A percentile compares a stretch with the other conserved stretches of the same genome.
Evolutionary conservation across 2,113 vertebrate genomes (phyloP).

Genomic region (Heloderma charlesbogerti): DNA sequence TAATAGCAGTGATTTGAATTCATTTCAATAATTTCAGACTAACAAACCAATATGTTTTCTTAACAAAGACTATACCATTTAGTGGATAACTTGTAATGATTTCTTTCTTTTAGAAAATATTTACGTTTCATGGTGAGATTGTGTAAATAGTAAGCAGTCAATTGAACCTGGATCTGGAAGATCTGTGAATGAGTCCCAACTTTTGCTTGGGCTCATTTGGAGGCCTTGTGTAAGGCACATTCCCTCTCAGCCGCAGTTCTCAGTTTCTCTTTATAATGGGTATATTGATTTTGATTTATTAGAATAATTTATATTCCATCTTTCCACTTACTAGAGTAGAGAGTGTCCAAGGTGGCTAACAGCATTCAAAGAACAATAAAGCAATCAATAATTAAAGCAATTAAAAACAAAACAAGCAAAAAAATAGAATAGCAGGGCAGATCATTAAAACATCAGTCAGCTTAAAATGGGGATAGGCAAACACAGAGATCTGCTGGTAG

Average conservation of each 20-base stretch:
- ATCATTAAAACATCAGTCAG: not conserved
- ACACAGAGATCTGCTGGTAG: not conserved
- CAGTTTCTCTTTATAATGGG: not conserved
- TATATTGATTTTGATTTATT: not conserved
- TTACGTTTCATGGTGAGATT: not conserved
- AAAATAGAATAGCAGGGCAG: not conserved
- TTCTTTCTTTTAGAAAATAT: not conserved
- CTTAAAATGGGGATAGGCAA: not conserved
- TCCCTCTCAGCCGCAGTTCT: not conserved
- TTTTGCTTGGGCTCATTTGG: not conserved
- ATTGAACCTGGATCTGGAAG: not conserved
- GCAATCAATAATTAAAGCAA: not conserved
- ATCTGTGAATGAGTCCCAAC: not conserved
- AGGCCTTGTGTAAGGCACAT: not conserved
- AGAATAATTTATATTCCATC: not conserved
- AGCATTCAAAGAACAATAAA: not conserved
- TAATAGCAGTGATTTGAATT: conserved; percentile 74
- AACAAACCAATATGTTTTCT: conserved; percentile 75
- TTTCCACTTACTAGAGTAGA: not conserved
- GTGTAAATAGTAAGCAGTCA: not conserved
- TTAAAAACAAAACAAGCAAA: not conserved
- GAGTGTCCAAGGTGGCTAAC: not conserved
- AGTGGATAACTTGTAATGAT: not conserved
- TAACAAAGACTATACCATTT: conserved; percentile 35
- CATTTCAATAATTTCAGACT: conserved; percentile 76